Percentiles rank a stretch among this genome's conserved stretches.
Evolutionary conservation across 2,113 vertebrate genomes (phyloP).

Genomic region (Paradoxurus hermaphroditus): DNA sequence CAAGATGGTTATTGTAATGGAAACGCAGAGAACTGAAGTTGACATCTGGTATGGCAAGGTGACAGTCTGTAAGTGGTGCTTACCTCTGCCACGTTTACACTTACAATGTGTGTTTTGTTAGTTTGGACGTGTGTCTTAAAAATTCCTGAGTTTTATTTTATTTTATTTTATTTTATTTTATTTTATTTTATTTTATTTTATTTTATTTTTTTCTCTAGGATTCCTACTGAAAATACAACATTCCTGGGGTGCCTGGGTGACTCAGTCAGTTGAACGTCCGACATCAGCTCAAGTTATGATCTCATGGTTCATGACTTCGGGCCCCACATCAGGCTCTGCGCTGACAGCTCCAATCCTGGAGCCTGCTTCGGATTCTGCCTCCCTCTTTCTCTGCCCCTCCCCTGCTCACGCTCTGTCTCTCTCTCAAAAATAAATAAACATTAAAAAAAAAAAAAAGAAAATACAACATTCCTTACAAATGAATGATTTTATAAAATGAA

Average conservation of each 20-base stretch:
- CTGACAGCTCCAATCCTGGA: too few species aligned
- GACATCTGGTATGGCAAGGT: not conserved
- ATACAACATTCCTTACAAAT: not conserved
- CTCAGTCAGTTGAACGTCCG: too few species aligned
- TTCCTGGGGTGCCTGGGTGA: too few species aligned
- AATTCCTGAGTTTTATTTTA: not conserved
- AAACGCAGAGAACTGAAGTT: not conserved
- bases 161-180: not conserved
- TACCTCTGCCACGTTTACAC: not conserved
- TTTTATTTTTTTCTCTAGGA: not conserved
- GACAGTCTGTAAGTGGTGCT: not conserved
- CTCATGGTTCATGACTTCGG: too few species aligned
- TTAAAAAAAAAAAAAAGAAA: too few species aligned
- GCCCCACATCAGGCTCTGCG: too few species aligned
- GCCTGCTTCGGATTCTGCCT: too few species aligned
- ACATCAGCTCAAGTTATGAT: too few species aligned
- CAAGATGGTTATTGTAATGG: not conserved
- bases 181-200: not conserved
- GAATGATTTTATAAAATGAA: not conserved
- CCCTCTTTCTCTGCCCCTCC: too few species aligned
- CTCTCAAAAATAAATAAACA: too few species aligned
- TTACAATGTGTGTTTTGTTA: not conserved
- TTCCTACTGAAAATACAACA: not conserved
- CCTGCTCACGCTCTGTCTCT: too few species aligned
- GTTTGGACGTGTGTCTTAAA: not conserved